These are phyloP conservation scores for Mobula birostris DNA, from an alignment of 2,113 vertebrate species.

Conservation along the genomic window DNA sequence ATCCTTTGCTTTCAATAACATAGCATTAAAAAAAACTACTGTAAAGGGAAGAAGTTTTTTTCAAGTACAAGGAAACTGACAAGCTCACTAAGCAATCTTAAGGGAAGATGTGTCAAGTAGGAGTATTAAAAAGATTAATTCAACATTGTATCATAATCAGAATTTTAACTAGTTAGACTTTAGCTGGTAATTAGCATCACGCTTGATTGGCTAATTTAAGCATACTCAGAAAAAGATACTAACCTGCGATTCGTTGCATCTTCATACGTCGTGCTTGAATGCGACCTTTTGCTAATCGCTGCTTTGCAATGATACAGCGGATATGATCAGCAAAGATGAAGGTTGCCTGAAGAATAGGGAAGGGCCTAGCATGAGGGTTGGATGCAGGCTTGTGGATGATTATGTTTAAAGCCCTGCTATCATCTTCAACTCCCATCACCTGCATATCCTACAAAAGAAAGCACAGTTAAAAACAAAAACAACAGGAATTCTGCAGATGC, in stretches of 20 bases:
- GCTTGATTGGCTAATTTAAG: background rate
- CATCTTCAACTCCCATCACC: conserved; percentile 91
- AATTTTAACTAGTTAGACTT: background rate
- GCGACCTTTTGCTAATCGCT: conserved; percentile 89
- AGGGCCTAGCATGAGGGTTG: conserved; percentile 89
- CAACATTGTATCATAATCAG: background rate
- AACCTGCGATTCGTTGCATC: conserved; percentile 94
- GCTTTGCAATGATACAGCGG: conserved; percentile 96
- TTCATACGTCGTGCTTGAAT: conserved; percentile 94
- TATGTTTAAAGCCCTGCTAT: conserved; percentile 89
- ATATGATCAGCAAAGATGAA: conserved; percentile 96
- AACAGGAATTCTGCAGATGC: no score
- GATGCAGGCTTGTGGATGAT: conserved; percentile 91
- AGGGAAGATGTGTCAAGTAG: background rate
- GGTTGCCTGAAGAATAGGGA: conserved; percentile 95
- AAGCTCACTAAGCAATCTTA: background rate
- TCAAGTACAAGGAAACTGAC: background rate
- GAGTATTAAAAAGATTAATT: background rate
- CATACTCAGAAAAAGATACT: conserved; percentile 10
- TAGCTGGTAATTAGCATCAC: background rate
- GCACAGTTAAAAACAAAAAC: background rate
- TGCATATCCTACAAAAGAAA: conserved; percentile 80
- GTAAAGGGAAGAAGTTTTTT: no score
- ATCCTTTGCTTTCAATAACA: no score
- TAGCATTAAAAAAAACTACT: no score